Conservation (phyloP, 2,797 vertebrate genomes). For the Lutjanus campechanus region DNA sequence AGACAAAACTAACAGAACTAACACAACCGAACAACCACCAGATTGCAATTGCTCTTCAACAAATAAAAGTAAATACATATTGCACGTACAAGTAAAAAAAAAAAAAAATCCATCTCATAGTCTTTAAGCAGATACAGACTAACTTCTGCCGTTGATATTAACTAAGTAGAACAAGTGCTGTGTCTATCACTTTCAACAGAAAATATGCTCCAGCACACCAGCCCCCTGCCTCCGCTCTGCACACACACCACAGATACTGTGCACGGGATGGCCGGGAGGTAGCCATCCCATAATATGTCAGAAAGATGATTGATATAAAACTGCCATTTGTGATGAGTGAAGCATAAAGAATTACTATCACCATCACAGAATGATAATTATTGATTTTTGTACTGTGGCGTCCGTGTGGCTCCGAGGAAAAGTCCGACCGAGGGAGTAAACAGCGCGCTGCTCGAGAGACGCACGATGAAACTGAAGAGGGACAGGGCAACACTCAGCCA, state of each 20-base stretch:
- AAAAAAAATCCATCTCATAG: conserved; percentile 69
- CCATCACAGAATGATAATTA: conserved; percentile 65
- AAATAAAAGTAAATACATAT: conserved; percentile 81
- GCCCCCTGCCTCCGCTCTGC: conserved; percentile 33
- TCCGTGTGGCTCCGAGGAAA: conserved; percentile 25
- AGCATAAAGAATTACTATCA: conserved; percentile 17
- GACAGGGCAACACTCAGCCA: conserved; percentile 79
- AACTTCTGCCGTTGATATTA: conserved; percentile 85
- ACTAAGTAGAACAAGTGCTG: conserved; percentile 55
- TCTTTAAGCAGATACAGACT: conserved; percentile 84
- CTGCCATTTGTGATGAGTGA: conserved; percentile 47
- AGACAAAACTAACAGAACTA: conserved; percentile 54
- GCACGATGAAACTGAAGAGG: conserved; percentile 27
- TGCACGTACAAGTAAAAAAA: conserved; percentile 81
- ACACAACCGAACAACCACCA: conserved; percentile 55
- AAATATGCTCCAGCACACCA: conserved; percentile 26
- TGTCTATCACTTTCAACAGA: conserved; percentile 40
- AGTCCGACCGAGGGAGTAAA: conserved; percentile 5
- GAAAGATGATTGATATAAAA: conserved; percentile 69
- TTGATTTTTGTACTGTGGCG: conserved; percentile 44
- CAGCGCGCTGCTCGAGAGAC: conserved; percentile 1
- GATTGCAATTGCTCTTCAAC: conserved; percentile 68
- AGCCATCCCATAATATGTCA: conserved; percentile 66
- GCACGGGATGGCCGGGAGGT: conserved; percentile 30
- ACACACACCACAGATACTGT: conserved; percentile 47